Conservation (phyloP, 2,797 vertebrate genomes). For the Dromococcyx pavoninus region DNA sequence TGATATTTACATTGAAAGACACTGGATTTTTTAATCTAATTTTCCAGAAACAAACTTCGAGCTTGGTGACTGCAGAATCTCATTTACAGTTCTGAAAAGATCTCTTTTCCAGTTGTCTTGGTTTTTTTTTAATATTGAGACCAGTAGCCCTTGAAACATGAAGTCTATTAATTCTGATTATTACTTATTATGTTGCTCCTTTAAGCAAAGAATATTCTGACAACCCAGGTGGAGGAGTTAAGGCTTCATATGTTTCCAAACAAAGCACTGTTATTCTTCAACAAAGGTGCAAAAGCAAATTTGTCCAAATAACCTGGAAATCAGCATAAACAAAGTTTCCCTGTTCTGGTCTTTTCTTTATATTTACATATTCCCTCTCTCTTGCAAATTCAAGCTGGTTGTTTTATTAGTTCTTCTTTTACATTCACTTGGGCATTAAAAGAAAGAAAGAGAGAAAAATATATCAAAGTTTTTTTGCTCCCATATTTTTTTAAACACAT, state of each 20-base stretch:
- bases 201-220: not conserved
- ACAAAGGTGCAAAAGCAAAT: not conserved
- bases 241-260: not conserved
- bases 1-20: not conserved
- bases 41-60: not conserved
- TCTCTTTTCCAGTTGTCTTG: not conserved
- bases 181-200: not conserved
- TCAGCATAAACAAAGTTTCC: not conserved
- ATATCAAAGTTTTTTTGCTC: not conserved
- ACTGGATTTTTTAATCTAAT: not conserved
- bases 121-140: not conserved
- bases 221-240: not conserved
- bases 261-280: not conserved
- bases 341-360: not conserved
- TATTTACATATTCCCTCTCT: not conserved
- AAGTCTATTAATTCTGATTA: not conserved
- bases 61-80: not conserved
- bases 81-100: not conserved
- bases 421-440: not conserved
- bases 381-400: not conserved
- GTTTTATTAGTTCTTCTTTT: not conserved
- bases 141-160: not conserved
- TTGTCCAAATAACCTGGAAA: not conserved
- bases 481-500: not conserved
- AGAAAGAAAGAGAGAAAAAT: not conserved